Conservation (phyloP, 1,140 invertebrate genomes). For the Himalopsyche phryganea region DNA sequence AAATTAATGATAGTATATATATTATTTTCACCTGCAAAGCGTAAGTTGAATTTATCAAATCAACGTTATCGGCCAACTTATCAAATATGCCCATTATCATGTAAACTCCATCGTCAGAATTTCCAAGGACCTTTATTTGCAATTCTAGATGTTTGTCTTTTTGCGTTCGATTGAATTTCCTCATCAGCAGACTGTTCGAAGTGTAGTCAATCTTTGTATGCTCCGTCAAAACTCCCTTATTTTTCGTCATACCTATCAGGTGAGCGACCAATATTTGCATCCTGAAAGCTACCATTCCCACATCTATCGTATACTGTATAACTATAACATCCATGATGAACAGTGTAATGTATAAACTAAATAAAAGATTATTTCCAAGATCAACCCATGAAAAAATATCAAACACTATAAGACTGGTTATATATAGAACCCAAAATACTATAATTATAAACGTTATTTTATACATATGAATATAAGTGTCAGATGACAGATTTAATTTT, state of each 20-base stretch:
- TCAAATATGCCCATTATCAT: conserved; percentile 10
- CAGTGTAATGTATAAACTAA: background rate
- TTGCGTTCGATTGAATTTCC: background rate
- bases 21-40: conserved; percentile 6
- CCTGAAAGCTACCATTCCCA: background rate
- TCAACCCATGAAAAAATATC: background rate
- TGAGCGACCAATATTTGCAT: background rate
- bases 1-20: background rate
- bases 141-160: background rate
- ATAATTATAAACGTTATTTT: background rate
- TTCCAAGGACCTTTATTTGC: background rate
- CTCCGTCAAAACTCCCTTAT: background rate
- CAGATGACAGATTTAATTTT: background rate
- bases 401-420: background rate
- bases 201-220: background rate
- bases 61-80: conserved; percentile 14
- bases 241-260: background rate
- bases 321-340: background rate
- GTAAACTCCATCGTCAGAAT: background rate
- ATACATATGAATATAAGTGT: background rate
- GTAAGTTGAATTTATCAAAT: conserved; percentile 11
- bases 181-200: background rate
- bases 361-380: background rate
- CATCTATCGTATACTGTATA: background rate
- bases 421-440: background rate